Conservation (phyloP, 1,140 invertebrate species). For the Hydropsyche tenuis region DNA sequence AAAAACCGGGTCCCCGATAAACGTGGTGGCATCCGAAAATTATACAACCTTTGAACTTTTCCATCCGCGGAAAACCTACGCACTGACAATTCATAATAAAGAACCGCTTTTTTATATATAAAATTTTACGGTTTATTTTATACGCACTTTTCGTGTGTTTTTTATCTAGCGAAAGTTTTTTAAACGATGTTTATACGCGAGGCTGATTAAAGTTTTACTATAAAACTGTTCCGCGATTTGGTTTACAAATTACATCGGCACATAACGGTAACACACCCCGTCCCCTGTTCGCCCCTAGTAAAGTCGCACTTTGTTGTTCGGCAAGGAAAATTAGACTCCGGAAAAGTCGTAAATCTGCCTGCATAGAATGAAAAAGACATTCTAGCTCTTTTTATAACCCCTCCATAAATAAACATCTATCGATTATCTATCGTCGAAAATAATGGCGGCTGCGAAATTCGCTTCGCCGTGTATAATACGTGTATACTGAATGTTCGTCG, state of each 20-base stretch:
- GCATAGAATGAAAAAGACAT: slow-evolving; percentile 47
- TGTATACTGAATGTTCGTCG: no score
- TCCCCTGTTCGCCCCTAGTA: neutral
- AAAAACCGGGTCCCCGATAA: neutral
- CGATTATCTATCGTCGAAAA: slow-evolving; percentile 46
- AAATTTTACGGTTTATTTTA: slow-evolving; percentile 1
- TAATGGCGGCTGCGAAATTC: slow-evolving; percentile 26
- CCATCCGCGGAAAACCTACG: no score
- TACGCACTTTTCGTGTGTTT: neutral
- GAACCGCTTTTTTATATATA: no score
- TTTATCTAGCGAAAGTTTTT: slow-evolving; percentile 1
- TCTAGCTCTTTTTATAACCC: slow-evolving; percentile 47
- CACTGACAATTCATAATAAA: no score
- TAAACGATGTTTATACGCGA: slow-evolving; percentile 10
- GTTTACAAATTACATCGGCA: slow-evolving; percentile 21
- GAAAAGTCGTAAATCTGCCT: slow-evolving; percentile 43
- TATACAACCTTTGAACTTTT: slow-evolving; percentile 18
- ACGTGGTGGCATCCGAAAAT: neutral
- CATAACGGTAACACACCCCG: neutral
- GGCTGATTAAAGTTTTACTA: slow-evolving; percentile 15
- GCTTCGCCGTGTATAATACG: neutral
- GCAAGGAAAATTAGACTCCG: slow-evolving; percentile 38
- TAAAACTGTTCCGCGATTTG: slow-evolving; percentile 21
- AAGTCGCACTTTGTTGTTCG: slow-evolving; percentile 25
- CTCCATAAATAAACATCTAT: slow-evolving; percentile 46